Evolutionary conservation across 1,140 invertebrate genomes (phyloP), one percentile per base, ranked within the genome.

Genomic region (Oscheius sp.): DNA sequence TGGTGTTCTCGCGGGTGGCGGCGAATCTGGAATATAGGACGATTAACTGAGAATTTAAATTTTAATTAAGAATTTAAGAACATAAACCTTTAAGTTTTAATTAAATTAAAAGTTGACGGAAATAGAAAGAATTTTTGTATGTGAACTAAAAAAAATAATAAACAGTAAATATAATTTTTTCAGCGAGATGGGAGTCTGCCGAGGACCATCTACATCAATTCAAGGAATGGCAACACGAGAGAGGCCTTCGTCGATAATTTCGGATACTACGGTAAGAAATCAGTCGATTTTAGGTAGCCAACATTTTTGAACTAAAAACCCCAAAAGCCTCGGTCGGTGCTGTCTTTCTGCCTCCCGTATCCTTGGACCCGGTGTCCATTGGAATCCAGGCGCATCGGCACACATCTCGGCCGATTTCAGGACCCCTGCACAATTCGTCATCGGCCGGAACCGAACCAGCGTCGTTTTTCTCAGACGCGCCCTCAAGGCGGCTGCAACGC

Each of bases 181-280:
- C 64, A 59, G 76, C 76, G 18, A 72, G 79, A 59, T 83, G 81
- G 81, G 81, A 83, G 46, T 82, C 68, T 77, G 2, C 83, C 81
- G 1, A 67, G 81, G 1, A 74, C 55, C 55, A 76, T 85, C 7
- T 72, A 81, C 69, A 75, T 79, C 2, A 66, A 64, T 1, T 78
- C 83, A 20, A 66, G 79, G 15, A 68, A 84, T 1, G 85, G 83
- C 59, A 64, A 79, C 35, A 67, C 67, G 0, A 83, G 81, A 49
- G 62, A 69, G 20, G 36, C 49, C 23, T 55, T 84, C 42, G 68
- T 78, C n/a, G 81, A 83, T 63, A 61, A 81, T 18, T 83, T 85
- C 61, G 81, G 83, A 20, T 84, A 80, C 42, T 73, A 80, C 65
- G 83, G 82, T 79, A 28, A 26, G 79, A 63, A 15, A 15, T 64